Evolutionary conservation across 2,113 vertebrate species (phyloP).

Genomic region (Morone saxatilis): DNA sequence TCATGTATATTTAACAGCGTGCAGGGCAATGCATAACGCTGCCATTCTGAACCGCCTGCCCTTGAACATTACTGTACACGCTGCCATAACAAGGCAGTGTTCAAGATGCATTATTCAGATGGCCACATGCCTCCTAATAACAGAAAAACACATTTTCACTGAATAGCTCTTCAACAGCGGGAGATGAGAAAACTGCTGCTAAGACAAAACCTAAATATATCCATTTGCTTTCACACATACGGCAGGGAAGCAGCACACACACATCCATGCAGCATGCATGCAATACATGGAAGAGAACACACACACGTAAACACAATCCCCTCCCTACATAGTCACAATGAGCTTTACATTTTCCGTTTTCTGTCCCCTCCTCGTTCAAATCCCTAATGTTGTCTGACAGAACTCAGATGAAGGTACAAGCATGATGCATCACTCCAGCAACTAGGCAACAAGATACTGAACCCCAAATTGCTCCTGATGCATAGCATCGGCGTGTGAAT

Average conservation of each 20-base stretch:
- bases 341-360: slow-evolving; percentile 4
- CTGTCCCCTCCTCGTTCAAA: slow-evolving; percentile 5
- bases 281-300: background rate
- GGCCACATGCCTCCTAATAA: slow-evolving; percentile 62
- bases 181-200: slow-evolving; percentile 62
- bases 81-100: slow-evolving; percentile 44
- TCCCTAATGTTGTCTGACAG: slow-evolving; percentile 12
- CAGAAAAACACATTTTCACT: slow-evolving; percentile 57
- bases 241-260: slow-evolving; percentile 6
- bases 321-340: slow-evolving; percentile 12
- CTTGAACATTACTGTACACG: slow-evolving; percentile 51
- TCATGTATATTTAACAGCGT: slow-evolving; percentile 74
- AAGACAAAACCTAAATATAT: slow-evolving; percentile 67
- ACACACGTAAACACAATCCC: background rate
- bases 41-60: slow-evolving; percentile 40
- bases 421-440: background rate
- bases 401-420: slow-evolving; percentile 7
- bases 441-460: background rate
- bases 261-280: slow-evolving; percentile 7
- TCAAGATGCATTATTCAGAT: slow-evolving; percentile 76
- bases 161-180: slow-evolving; percentile 44
- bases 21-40: slow-evolving; percentile 38
- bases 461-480: no score
- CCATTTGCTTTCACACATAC: slow-evolving; percentile 48
- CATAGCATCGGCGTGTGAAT: no score